Percentiles rank a stretch among this genome's conserved stretches.
phyloP scores from a whole-genome alignment of 2,113 vertebrate genomes.

The Plecturocebus donacophilus region DNA sequence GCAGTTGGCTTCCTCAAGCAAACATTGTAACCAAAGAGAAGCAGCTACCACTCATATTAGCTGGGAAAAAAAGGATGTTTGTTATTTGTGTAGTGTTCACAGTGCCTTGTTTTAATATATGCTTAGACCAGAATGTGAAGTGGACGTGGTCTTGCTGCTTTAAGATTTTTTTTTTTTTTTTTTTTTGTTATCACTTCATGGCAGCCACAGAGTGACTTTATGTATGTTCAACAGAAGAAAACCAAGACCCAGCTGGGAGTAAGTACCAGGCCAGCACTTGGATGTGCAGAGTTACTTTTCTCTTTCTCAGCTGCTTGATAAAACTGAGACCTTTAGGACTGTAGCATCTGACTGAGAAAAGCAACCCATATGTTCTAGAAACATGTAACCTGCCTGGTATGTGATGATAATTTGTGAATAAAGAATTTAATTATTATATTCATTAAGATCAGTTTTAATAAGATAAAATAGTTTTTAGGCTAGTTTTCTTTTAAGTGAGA shows the following conservation, averaged over 20 bases:
- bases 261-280: background rate
- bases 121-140: background rate
- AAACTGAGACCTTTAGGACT: background rate
- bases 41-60: background rate
- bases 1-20: background rate
- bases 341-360: background rate
- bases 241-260: background rate
- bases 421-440: background rate
- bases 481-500: conserved; percentile 14
- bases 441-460: background rate
- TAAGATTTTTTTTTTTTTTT: background rate
- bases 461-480: background rate
- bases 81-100: background rate
- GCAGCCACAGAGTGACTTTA: background rate
- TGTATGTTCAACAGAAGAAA: background rate
- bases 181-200: background rate
- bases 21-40: background rate
- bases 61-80: background rate
- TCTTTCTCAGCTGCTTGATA: background rate
- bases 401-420: background rate
- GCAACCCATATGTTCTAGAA: background rate
- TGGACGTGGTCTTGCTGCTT: background rate
- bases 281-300: background rate
- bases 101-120: background rate
- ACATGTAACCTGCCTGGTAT: background rate